These are phyloP conservation scores for Macrosiphum euphorbiae DNA, from an alignment of 2,888 invertebrate species.

Conservation along the genomic window DNA sequence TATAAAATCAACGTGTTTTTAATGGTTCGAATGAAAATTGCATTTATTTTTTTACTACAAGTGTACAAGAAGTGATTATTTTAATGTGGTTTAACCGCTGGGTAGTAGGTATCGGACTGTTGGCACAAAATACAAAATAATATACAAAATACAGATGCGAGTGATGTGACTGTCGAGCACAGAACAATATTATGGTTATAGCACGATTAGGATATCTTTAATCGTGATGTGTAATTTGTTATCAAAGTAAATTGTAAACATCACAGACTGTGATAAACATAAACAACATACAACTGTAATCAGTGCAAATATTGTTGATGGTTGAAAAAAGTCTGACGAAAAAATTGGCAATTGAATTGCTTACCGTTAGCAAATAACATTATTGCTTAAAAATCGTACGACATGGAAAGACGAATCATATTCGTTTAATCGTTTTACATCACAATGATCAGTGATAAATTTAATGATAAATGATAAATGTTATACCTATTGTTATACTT, in stretches of 20 bases:
- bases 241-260: no score
- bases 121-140: no score
- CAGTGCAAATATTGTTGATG: neutral
- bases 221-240: no score
- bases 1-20: neutral
- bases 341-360: neutral
- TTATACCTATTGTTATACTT: neutral
- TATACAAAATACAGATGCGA: no score
- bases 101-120: no score
- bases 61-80: neutral
- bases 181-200: no score
- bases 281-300: neutral
- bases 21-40: neutral
- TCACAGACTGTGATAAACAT: neutral
- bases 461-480: neutral
- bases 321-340: no score
- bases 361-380: neutral
- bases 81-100: neutral
- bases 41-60: neutral
- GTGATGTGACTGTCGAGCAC: no score
- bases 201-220: no score
- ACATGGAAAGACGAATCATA: neutral
- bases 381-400: neutral
- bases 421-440: neutral
- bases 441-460: neutral